Evolutionary conservation across 2,888 invertebrate species (phyloP).

Genomic region (Dione vanillae): DNA sequence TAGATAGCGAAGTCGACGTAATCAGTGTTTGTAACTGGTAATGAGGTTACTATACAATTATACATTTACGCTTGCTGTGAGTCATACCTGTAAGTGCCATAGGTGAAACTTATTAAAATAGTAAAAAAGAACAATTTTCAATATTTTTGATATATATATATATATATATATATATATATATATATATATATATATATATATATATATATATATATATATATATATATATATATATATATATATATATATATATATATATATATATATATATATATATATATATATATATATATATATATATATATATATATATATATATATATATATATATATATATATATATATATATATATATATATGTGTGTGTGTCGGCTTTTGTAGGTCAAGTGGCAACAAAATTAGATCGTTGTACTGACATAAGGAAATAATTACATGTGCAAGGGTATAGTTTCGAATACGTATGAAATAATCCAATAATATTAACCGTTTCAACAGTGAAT

Average conservation of each 20-base stretch:
- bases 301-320: no score
- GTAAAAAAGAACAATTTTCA: not conserved
- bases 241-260: no score
- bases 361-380: no score
- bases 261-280: no score
- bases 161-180: no score
- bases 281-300: no score
- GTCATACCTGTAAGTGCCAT: not conserved
- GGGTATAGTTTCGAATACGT: not conserved
- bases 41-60: slow-evolving; percentile 18
- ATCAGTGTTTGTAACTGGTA: slow-evolving; percentile 14
- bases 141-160: not conserved
- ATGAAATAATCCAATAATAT: not conserved
- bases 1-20: slow-evolving; percentile 19
- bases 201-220: no score
- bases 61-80: not conserved
- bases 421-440: not conserved
- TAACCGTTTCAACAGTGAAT: not conserved
- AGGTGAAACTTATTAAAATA: not conserved
- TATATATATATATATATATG: no score
- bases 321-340: no score
- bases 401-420: not conserved
- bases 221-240: no score
- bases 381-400: not conserved
- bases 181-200: no score